Conservation (phyloP, 2,888 invertebrate species). For the Marasmarcha lunaedactyla region DNA sequence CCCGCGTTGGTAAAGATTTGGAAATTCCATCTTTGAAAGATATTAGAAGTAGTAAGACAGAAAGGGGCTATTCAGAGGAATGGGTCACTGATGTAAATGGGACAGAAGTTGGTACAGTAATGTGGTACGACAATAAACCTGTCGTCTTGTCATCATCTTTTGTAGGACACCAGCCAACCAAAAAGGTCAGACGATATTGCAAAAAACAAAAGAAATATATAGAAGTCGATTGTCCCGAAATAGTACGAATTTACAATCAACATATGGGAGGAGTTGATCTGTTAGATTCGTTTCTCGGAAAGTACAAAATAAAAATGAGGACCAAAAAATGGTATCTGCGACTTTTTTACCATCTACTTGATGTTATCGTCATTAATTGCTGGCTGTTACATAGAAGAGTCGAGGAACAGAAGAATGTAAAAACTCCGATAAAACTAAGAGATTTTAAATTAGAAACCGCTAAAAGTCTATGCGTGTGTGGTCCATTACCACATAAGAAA, state of each 20-base stretch:
- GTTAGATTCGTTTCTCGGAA: conserved; percentile 12
- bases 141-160: conserved; percentile 14
- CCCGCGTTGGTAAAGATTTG: conserved; percentile 7
- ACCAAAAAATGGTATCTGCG: conserved; percentile 14
- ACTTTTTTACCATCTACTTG: conserved; percentile 15
- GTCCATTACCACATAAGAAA: conserved; percentile 8
- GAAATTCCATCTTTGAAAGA: conserved; percentile 14
- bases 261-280: conserved; percentile 16
- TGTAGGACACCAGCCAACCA: conserved; percentile 10
- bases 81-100: conserved; percentile 9
- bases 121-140: conserved; percentile 15
- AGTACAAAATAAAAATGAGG: conserved; percentile 13
- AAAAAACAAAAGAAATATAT: conserved; percentile 14
- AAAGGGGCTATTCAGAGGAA: conserved; percentile 14
- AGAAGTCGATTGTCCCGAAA: conserved; percentile 13
- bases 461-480: conserved; percentile 11
- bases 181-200: conserved; percentile 9
- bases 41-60: too few relatives aligned
- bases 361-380: conserved; percentile 9
- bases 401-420: conserved; percentile 7
- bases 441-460: conserved; percentile 12
- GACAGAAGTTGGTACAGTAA: conserved; percentile 6
- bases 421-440: conserved; percentile 6
- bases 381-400: conserved; percentile 13
- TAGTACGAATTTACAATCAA: conserved; percentile 9